A percentile compares a stretch with the other conserved stretches of the same genome.
These are phyloP conservation scores for Synergus japonicus DNA, from an alignment of 2,888 invertebrate species.

Conservation along the genomic window DNA sequence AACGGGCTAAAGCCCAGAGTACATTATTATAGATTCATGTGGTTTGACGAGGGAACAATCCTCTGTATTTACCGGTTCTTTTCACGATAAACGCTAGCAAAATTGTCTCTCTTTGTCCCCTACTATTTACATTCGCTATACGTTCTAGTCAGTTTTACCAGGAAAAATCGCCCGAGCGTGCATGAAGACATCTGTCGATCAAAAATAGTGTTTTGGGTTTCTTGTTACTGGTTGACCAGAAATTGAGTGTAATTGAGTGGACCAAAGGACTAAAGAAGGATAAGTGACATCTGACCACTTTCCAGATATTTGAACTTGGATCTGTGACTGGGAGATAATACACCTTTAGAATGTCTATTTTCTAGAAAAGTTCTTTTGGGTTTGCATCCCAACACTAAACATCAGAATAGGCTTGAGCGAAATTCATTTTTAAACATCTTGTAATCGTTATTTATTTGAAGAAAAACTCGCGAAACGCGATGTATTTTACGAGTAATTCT, in stretches of 20 bases:
- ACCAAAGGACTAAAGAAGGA: neutral
- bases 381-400: neutral
- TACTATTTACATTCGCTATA: slow-evolving; percentile 60
- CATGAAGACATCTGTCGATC: slow-evolving; percentile 63
- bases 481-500: neutral
- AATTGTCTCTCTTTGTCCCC: slow-evolving; percentile 63
- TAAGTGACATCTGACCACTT: slow-evolving; percentile 2
- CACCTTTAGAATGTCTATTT: neutral
- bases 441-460: neutral
- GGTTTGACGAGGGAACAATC: slow-evolving; percentile 74
- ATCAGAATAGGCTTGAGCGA: neutral
- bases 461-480: neutral
- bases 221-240: neutral
- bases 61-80: slow-evolving; percentile 55
- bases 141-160: slow-evolving; percentile 58
- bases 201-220: slow-evolving; percentile 19
- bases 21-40: slow-evolving; percentile 74
- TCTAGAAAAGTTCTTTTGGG: neutral
- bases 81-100: slow-evolving; percentile 62
- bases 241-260: slow-evolving; percentile 17
- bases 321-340: neutral
- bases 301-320: neutral
- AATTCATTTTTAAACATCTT: neutral
- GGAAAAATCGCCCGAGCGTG: slow-evolving; percentile 61
- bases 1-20: slow-evolving; percentile 13